A percentile compares a stretch with the other conserved stretches of the same genome.
Conservation (phyloP, 2,113 vertebrate genomes). For the Melierax canorus region DNA sequence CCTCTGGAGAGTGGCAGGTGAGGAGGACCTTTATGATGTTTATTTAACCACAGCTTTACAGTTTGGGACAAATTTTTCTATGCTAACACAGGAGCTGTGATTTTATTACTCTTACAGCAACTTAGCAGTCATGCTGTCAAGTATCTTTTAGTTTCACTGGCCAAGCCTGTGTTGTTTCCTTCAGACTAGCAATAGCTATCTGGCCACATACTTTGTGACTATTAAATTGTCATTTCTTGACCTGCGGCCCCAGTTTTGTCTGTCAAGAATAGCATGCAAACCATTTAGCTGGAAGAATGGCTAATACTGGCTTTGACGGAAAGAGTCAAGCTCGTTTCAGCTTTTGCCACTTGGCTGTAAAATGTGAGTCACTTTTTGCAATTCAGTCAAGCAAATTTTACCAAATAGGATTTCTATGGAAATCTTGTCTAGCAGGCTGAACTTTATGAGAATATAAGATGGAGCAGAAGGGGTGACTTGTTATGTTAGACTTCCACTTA, state of each 20-base stretch:
- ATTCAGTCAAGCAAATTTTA: not conserved
- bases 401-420: not conserved
- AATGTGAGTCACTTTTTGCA: slow-evolving; percentile 29
- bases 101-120: not conserved
- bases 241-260: not conserved
- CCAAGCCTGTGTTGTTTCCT: not conserved
- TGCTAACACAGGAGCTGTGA: not conserved
- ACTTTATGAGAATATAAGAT: not conserved
- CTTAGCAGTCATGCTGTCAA: not conserved
- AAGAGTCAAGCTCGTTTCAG: not conserved
- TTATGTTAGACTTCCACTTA: not conserved
- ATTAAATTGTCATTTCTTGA: not conserved
- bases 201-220: not conserved
- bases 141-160: not conserved
- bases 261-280: not conserved
- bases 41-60: not conserved
- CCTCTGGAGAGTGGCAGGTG: not conserved
- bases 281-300: not conserved
- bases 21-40: not conserved
- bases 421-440: not conserved
- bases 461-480: not conserved
- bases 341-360: not conserved
- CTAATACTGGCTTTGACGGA: not conserved
- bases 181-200: not conserved
- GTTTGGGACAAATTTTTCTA: not conserved